Conservation (phyloP, 2,113 vertebrate species). For the Crypturellus undulatus region DNA sequence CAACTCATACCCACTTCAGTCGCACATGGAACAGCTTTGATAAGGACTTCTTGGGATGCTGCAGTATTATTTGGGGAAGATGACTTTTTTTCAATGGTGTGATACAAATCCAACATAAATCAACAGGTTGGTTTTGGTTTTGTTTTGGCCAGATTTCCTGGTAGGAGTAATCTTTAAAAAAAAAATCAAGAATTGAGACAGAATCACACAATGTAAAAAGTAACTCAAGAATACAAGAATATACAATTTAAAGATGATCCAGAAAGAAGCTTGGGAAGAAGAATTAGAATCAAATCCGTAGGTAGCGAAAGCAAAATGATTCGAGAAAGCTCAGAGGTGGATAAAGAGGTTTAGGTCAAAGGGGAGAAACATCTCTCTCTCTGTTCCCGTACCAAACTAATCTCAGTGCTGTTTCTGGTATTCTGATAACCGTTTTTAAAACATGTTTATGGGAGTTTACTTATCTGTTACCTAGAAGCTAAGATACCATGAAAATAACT, state of each 20-base stretch:
- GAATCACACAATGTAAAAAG: neutral
- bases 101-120: neutral
- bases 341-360: neutral
- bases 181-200: neutral
- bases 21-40: neutral
- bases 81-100: neutral
- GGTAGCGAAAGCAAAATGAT: neutral
- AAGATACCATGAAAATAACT: neutral
- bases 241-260: neutral
- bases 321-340: neutral
- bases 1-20: neutral
- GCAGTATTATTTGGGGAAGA: neutral
- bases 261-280: neutral
- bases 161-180: neutral
- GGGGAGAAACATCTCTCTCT: neutral
- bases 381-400: neutral
- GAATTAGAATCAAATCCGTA: neutral
- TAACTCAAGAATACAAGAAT: neutral
- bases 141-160: neutral
- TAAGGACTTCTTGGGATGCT: neutral
- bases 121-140: neutral
- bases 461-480: neutral
- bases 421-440: neutral
- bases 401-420: neutral
- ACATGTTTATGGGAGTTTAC: neutral